Evolutionary conservation across 1,140 invertebrate species (phyloP).

Genomic region (Rhagoletis zephyria): DNA sequence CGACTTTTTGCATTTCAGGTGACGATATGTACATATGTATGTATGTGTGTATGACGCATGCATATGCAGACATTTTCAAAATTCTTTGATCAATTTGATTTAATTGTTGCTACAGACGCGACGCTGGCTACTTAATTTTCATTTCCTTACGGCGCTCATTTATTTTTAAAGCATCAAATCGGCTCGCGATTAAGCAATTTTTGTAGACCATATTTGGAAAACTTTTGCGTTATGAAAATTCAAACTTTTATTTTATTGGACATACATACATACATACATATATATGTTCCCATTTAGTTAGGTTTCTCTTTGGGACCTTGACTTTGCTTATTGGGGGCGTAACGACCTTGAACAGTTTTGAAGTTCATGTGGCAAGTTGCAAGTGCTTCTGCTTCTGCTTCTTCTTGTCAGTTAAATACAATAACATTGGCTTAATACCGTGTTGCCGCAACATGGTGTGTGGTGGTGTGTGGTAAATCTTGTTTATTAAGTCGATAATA

Average conservation of each 20-base stretch:
- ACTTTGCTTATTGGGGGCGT: background rate
- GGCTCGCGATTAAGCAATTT: background rate
- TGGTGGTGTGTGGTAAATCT: background rate
- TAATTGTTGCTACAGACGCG: background rate
- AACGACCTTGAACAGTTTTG: background rate
- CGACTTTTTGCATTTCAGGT: too few species aligned
- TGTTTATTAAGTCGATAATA: conserved; percentile 44
- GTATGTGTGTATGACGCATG: too few species aligned
- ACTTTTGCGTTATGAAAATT: background rate
- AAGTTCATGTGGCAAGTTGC: background rate
- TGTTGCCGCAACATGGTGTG: too few species aligned
- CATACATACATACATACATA: too few species aligned
- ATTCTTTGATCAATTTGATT: conserved; percentile 15
- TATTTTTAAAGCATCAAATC: background rate
- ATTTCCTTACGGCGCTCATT: background rate
- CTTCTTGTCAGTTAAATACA: background rate
- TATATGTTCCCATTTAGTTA: background rate
- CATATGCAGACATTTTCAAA: background rate
- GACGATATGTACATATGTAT: background rate
- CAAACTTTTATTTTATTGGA: too few species aligned
- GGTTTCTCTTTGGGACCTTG: background rate
- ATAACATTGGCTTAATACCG: too few species aligned
- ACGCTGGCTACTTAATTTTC: background rate
- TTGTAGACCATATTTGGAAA: background rate
- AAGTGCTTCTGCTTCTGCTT: background rate